Evolutionary conservation across 2,888 invertebrate genomes (phyloP).

Genomic region (Tachina fera): DNA sequence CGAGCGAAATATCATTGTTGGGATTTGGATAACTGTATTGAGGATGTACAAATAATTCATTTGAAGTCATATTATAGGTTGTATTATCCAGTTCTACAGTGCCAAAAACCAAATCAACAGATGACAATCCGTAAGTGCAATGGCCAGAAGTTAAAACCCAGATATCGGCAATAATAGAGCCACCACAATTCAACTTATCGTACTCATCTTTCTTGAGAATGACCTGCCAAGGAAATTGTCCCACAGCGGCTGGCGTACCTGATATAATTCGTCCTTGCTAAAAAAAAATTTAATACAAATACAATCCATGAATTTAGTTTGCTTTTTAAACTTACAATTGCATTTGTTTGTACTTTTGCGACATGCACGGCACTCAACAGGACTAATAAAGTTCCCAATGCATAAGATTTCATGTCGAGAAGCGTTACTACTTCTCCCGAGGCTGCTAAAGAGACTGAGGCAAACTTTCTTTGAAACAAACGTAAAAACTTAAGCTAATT

Average conservation of each 20-base stretch:
- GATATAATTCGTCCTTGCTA: conserved; percentile 78
- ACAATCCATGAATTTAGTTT: neutral
- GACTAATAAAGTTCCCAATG: conserved; percentile 14
- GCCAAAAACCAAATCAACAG: conserved; percentile 78
- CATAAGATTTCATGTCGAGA: conserved; percentile 27
- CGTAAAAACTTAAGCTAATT: conserved; percentile 17
- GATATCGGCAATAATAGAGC: conserved; percentile 77
- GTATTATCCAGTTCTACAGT: conserved; percentile 73
- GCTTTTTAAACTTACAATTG: conserved; percentile 51
- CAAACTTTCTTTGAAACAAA: conserved; percentile 17
- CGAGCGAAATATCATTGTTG: conserved; percentile 80
- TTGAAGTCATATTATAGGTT: conserved; percentile 76
- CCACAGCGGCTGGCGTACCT: conserved; percentile 74
- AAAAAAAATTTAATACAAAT: conserved; percentile 46
- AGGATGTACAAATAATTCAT: conserved; percentile 76
- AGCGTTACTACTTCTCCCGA: conserved; percentile 19
- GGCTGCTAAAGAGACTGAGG: conserved; percentile 27
- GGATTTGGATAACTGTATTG: conserved; percentile 75
- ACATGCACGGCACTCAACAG: conserved; percentile 27
- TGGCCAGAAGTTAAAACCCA: conserved; percentile 82
- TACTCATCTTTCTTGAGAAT: conserved; percentile 77
- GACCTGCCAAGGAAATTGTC: conserved; percentile 81
- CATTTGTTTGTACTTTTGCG: conserved; percentile 23
- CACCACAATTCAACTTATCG: conserved; percentile 79
- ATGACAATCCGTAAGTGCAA: conserved; percentile 76